Evolutionary conservation across 2,888 invertebrate genomes (phyloP).

Genomic region (Maniola hyperantus): DNA sequence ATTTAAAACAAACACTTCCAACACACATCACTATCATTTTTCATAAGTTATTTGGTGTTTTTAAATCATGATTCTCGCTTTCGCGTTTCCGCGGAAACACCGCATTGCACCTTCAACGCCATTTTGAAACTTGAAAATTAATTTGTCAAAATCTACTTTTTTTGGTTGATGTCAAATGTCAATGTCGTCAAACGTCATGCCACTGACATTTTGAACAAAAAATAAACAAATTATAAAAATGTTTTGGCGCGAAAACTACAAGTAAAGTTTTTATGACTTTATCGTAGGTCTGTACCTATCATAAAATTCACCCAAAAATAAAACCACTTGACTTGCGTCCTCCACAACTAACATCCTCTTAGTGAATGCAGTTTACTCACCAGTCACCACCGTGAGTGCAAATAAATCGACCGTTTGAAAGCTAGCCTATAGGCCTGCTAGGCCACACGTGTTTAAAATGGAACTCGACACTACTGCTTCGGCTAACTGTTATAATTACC

Average conservation of each 20-base stretch:
- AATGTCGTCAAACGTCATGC: slow-evolving; percentile 27
- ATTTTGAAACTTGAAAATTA: slow-evolving; percentile 48
- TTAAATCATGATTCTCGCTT: slow-evolving; percentile 69
- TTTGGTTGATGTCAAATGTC: slow-evolving; percentile 10
- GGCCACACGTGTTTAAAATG: slow-evolving; percentile 32
- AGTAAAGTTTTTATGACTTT: too few relatives aligned
- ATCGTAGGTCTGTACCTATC: not conserved
- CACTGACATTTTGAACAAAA: slow-evolving; percentile 22
- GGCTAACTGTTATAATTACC: slow-evolving; percentile 17
- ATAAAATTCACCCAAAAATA: not conserved
- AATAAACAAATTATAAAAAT: not conserved
- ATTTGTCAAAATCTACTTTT: slow-evolving; percentile 26
- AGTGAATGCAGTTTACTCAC: slow-evolving; percentile 31
- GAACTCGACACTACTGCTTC: slow-evolving; percentile 19
- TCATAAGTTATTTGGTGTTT: slow-evolving; percentile 59
- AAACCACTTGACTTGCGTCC: slow-evolving; percentile 27
- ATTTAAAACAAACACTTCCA: slow-evolving; percentile 55
- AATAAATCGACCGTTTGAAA: slow-evolving; percentile 26
- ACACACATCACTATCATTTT: slow-evolving; percentile 67
- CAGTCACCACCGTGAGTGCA: slow-evolving; percentile 11
- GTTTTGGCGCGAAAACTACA: slow-evolving; percentile 1
- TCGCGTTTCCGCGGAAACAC: slow-evolving; percentile 79
- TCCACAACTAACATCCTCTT: slow-evolving; percentile 31
- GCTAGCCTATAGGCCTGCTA: not conserved
- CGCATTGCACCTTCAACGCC: slow-evolving; percentile 78